phyloP scores from a whole-genome alignment of 1,140 invertebrate genomes.

The Mercenaria mercenaria region DNA sequence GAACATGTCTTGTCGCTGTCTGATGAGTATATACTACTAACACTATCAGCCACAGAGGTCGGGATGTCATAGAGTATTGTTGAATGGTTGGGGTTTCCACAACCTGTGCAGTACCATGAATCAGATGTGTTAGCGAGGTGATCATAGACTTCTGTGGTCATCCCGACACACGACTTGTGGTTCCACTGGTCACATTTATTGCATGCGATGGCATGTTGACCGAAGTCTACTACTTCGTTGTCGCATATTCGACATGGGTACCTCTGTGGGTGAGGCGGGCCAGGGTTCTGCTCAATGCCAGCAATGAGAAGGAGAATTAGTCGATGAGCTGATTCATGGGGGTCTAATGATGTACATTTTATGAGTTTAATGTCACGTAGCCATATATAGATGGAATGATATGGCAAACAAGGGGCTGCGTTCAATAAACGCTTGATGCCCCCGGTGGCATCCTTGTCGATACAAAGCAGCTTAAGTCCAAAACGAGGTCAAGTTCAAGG shows the following conservation, averaged over 20 bases:
- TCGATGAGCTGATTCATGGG: neutral
- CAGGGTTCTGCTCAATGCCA: neutral
- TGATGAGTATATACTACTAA: neutral
- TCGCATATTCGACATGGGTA: neutral
- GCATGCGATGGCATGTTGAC: neutral
- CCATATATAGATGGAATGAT: neutral
- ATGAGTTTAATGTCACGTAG: neutral
- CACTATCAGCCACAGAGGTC: neutral
- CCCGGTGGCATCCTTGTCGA: no score
- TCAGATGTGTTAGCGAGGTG: neutral
- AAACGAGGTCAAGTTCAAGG: no score
- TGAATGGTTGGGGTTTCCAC: neutral
- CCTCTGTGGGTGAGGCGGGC: neutral
- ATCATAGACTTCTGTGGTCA: neutral
- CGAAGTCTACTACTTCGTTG: neutral
- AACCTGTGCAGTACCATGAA: no score
- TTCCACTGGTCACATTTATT: neutral
- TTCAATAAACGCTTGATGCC: no score
- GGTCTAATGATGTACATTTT: neutral
- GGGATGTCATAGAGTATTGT: no score
- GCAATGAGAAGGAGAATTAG: neutral
- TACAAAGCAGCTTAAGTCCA: no score
- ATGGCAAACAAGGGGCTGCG: no score
- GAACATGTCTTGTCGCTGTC: no score
- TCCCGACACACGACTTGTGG: neutral